Base-by-base conservation (phyloP, 2,888 invertebrate genomes). In the Heliconius cydno region DNA sequence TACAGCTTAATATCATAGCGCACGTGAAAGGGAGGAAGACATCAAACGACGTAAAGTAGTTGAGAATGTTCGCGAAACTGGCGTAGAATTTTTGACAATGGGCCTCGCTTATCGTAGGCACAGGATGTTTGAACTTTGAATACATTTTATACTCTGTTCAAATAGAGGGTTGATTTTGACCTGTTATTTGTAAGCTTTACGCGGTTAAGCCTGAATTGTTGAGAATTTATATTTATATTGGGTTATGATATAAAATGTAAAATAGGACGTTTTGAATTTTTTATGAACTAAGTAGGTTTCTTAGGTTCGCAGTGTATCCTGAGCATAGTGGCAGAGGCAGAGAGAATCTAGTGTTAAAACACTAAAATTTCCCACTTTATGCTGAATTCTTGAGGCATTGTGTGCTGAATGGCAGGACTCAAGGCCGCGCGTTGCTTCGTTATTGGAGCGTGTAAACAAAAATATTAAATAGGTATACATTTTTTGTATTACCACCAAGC, bases 21-120 rank as follows among this genome's bases (percentile, higher is more conserved):
- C 19, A 63, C 63, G 75, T 65, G 72, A 80, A 80, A 76, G 78
- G 78, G 80, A 80, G 72, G 78, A 80, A 80, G 72, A 81, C 78
- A 81, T 81, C 80, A 81, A 81, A 81, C 76, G 78, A 57, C 38
- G 75, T 76, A 67, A 72, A 60, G 67, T 66, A 78, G 76, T 66
- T 34, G 76, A 76, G 65, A 80, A 78, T 70, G 78, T 78, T 73
- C 73, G 76, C 78, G 60, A 80, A 81, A 80, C 70, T 65, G 57
- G 57, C 78, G 81, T 74, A 73, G 68, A 78, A 78, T 80, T 81
- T 81, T 81, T 71, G 78, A 80, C 80, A 80, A 81, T 80, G 73
- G 46, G 80, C 30, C 76, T 57, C 76, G 80, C 76, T 81, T 81
- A 81, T 80, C 81, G 76, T 52, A 19, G 46, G 63, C 57, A 77